Evolutionary conservation across 1,140 invertebrate species (phyloP).

Genomic region (Agrypnia vestita): DNA sequence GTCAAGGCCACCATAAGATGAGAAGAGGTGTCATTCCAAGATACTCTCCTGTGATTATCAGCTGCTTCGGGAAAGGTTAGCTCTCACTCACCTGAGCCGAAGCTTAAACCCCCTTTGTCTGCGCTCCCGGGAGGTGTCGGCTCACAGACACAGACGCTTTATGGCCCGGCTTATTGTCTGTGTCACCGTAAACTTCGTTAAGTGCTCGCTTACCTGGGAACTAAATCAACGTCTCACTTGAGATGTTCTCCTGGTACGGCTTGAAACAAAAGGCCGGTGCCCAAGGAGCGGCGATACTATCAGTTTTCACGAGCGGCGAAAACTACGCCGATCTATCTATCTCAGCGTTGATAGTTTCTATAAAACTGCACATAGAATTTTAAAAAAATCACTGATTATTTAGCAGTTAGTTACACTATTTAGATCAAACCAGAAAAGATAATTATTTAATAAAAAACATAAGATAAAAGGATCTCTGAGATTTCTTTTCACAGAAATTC

Average conservation of each 20-base stretch:
- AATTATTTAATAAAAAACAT: too few species aligned
- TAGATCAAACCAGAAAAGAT: too few species aligned
- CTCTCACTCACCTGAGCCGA: conserved; percentile 44
- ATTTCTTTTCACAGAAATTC: too few species aligned
- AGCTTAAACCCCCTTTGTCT: conserved; percentile 52
- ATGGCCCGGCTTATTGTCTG: conserved; percentile 59
- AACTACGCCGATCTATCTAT: not conserved
- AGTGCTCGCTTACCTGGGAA: conserved; percentile 59
- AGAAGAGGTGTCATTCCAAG: conserved; percentile 35
- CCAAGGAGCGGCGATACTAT: conserved; percentile 28
- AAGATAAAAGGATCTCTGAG: too few species aligned
- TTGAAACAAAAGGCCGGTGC: conserved; percentile 49
- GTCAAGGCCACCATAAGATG: conserved; percentile 43
- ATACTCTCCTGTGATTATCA: conserved; percentile 53
- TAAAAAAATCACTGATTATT: too few species aligned
- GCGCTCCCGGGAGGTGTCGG: conserved; percentile 43
- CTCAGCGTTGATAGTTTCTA: conserved; percentile 31
- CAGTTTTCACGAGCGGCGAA: conserved; percentile 12
- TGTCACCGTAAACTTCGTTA: conserved; percentile 59
- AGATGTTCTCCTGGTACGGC: conserved; percentile 36
- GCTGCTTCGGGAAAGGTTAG: conserved; percentile 47
- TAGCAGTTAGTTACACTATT: too few species aligned
- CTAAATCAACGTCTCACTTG: conserved; percentile 60
- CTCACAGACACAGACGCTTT: conserved; percentile 58
- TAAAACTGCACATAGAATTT: not conserved